phyloP scores from a whole-genome alignment of 2,113 vertebrate species.

The Tor tambroides region DNA sequence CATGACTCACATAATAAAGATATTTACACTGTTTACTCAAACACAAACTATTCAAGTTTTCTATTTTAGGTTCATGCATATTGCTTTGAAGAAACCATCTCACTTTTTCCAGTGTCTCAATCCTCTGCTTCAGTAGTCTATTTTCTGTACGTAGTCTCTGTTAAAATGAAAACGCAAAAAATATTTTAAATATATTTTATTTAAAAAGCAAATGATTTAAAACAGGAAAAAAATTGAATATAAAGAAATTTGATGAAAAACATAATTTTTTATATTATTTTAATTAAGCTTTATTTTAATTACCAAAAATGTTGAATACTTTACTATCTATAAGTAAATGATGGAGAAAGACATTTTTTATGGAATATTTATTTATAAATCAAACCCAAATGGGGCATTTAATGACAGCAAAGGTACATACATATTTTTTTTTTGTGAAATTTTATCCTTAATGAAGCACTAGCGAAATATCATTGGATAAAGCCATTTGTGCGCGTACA shows the following conservation, averaged over 20 bases:
- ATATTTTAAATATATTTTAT: background rate
- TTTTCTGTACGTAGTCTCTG: slow-evolving; percentile 93
- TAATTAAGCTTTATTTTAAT: background rate
- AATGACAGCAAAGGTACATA: background rate
- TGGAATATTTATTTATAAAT: background rate
- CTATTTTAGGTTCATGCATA: background rate
- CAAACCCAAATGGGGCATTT: background rate
- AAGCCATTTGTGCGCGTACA: background rate
- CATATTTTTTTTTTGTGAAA: background rate
- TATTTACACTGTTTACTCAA: background rate
- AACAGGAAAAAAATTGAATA: background rate
- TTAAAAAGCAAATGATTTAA: background rate
- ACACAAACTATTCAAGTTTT: background rate
- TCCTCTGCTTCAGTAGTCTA: slow-evolving; percentile 91
- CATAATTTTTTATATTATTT: background rate
- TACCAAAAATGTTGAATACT: background rate
- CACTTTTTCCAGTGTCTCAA: slow-evolving; percentile 95
- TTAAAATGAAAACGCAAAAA: background rate
- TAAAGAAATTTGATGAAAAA: no score
- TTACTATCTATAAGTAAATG: background rate
- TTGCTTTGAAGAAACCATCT: slow-evolving; percentile 49
- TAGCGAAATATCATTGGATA: background rate
- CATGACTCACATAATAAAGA: slow-evolving; percentile 1
- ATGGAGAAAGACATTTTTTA: background rate
- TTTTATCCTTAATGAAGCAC: background rate